Base-by-base conservation (phyloP, 2,888 invertebrate genomes). In the Congeria kusceri region DNA sequence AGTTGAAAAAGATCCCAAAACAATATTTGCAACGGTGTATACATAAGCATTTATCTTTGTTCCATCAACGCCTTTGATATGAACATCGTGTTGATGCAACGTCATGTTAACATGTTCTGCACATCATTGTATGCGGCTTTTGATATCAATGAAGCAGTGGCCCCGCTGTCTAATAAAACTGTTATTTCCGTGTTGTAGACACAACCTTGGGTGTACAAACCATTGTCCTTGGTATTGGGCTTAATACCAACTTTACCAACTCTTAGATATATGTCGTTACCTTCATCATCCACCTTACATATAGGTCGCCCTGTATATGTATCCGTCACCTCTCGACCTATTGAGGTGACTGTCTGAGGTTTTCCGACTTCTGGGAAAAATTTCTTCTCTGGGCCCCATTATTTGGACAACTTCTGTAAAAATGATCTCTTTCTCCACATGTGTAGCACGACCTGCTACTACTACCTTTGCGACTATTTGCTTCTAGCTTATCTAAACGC, bases 61-160 rank as follows among this genome's bases (percentile, higher is more conserved):
- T 49, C 69, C 69, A 25, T 64, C 59, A 11, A 76, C 64, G 20
- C 49, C 47, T 58, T 76, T 28, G 20, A 69, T 39, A 28, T 39
- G 46, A 5, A 39, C 20, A 23, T 58, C 44, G 9, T 32, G 32
- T 49, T 23, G 39, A n/a, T 61, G 27, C 18, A 74, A 25, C 18
- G 47, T 0, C 1, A 62, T 25, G 4, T 25, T 53, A 20, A 11
- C 1, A 15, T 61, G 32, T 3, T 47, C 71, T 27, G 49, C 56
- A 32, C 23, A 61, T 9, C 23, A 9, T 67, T 53, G 57, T 53
- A 70, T 23, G 68, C 32, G 20, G 62, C 53, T 29, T 75, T 67
- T 46, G 79, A 75, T 15, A 79, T 49, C 2, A 75, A 27, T 15
- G 74, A 62, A n/a, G 71, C 65, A 23, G 78, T 79, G 29, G 74